Evolutionary conservation across 1,140 invertebrate species (phyloP), one percentile per base, ranked within the genome.

Genomic region (Portunus trituberculatus): DNA sequence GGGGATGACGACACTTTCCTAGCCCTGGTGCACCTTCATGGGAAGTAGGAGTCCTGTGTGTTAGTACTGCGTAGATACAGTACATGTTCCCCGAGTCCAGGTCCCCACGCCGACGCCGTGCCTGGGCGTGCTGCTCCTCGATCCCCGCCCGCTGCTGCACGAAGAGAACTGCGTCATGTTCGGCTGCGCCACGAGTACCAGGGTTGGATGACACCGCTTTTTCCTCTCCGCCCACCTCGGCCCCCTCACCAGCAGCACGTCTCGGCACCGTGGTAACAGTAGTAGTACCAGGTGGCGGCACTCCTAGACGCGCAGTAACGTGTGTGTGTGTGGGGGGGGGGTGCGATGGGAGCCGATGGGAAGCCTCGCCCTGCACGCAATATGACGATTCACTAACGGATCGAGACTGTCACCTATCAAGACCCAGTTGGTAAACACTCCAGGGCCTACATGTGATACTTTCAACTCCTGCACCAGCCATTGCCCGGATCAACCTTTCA

Each of bases 131-230:
- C 67, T 3, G 67, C 25, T 7, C 67, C 67, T n/a, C 67, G 20
- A 76, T 25, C 67, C 67, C 25, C n/a, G 6, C 20, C 52, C 52
- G 20, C 39, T 59, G 67, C 67, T n/a, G 10, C 1, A 25, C 67
- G 67, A 20, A 59, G 67, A 8, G 20, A n/a, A n/a, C 20, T 20
- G 67, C 67, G n/a, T n/a, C 16, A n/a, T 76, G 67, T 76, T 76
- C 20, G 25, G 67, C 20, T n/a, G 67, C 67, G 20, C 16, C 67
- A 76, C 67, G 67, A 76, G 67, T 76, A 76, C 67, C n/a, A 76
- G 67, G 67, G 67, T 76, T 76, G 67, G 67, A 76, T 76, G 67
- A 76, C 67, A 76, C 67, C 67, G 67, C 67, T 76, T 76, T 76
- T 76, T 76, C 67, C 67, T 76, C n/a, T 20, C 67, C 67, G 67